Evolutionary conservation across 2,797 vertebrate genomes (phyloP), one percentile per base, ranked within the genome.

Genomic region (Petrocephalus schoutedeni): DNA sequence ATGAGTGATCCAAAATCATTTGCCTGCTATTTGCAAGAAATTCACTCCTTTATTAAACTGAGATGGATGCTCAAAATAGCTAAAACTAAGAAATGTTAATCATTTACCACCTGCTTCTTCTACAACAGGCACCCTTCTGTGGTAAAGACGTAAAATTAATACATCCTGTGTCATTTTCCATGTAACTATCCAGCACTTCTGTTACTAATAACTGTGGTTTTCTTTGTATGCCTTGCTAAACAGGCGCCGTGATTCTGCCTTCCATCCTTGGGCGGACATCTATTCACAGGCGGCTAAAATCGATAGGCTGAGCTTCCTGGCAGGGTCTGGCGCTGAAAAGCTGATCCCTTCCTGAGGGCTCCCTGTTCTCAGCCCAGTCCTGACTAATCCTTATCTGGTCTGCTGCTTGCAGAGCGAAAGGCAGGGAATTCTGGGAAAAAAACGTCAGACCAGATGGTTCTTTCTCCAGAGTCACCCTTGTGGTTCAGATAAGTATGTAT

Each of bases 321-420:
- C 21, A 58, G 87, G 61, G 8, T 88, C 36, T 45, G 53, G 67
- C 64, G 36, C 14, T 21, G 85, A 89, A 89, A 54, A 77, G 67
- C 51, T 89, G 85, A 89, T 89, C 56, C 85, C 86, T 49, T 89
- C 88, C 88, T 86, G 5, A 77, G 88, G 88, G 88, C 54, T 6
- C 57, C 67, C 12, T 80, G 32, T 80, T 45, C 64, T 57, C 88
- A 80, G 86, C 53, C 53, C 12, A 9, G 45, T 82, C 77, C 56
- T 28, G 45, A 61, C 54, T 89, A 77, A 89, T 89, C 88, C 88
- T 59, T 28, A 86, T 82, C 85, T 59, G 85, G 21, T 89, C 85
- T 36, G 23, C 45, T 41, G 61, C 61, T 64, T 32, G 67, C 88
- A 82, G 51, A 4, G 23, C 45, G 32, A 8, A 53, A 64, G 51